These are phyloP conservation scores for Yoshiicerus persimilis DNA, from an alignment of 1,140 invertebrate genomes.

Conservation along the genomic window DNA sequence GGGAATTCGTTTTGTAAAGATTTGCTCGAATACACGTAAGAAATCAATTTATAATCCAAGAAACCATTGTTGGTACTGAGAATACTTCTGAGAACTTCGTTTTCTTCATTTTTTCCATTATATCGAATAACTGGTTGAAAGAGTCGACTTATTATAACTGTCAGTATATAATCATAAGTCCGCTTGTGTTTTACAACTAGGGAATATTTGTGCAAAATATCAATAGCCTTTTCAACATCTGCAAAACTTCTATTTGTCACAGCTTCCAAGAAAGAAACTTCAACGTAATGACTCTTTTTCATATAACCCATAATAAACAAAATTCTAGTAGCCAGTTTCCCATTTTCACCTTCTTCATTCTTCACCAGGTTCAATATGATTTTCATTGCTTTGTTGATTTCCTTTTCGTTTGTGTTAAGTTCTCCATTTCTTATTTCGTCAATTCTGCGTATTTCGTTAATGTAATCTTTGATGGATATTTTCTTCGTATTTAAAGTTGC, in stretches of 20 bases:
- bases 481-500: background rate
- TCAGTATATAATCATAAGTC: background rate
- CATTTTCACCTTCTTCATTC: background rate
- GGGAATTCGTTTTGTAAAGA: too few species aligned
- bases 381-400: background rate
- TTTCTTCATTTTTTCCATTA: too few species aligned
- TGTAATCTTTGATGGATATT: background rate
- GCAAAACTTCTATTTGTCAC: background rate
- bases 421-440: background rate
- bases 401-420: background rate
- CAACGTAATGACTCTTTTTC: background rate
- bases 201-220: background rate
- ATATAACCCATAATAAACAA: background rate
- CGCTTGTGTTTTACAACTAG: background rate
- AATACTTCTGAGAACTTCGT: too few species aligned
- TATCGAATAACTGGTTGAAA: too few species aligned
- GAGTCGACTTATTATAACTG: too few species aligned
- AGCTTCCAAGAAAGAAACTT: background rate
- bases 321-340: background rate
- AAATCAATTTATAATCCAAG: too few species aligned
- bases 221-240: background rate
- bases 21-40: too few species aligned
- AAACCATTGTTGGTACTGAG: too few species aligned
- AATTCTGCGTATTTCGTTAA: background rate
- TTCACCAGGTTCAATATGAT: background rate